Percentiles rank a stretch among this genome's conserved stretches.
Conservation (phyloP, 2,888 invertebrate genomes). For the Helleia helle region DNA sequence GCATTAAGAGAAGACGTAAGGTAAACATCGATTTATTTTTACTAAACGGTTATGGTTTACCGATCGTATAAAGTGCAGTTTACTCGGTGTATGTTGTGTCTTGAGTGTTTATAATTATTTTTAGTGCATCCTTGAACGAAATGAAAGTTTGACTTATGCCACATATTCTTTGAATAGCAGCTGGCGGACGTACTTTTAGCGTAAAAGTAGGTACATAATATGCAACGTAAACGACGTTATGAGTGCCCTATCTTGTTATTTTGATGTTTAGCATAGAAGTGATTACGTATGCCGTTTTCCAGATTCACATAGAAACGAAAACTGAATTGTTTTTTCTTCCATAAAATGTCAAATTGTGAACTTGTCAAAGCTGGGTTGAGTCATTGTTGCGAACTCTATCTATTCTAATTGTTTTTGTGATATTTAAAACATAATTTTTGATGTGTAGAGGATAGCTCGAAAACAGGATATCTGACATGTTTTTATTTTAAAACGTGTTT, state of each 20-base stretch:
- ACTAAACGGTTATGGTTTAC: constrained; percentile 48
- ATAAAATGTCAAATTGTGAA: constrained; percentile 67
- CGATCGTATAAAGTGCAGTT: constrained; percentile 36
- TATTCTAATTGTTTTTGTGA: constrained; percentile 20
- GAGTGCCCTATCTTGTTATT: constrained; percentile 37
- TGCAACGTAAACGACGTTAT: constrained; percentile 49
- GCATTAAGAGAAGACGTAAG: constrained; percentile 72
- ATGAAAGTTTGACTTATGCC: constrained; percentile 75
- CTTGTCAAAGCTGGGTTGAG: constrained; percentile 72
- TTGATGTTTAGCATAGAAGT: constrained; percentile 30
- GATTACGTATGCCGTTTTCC: constrained; percentile 32
- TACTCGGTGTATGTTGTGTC: constrained; percentile 34
- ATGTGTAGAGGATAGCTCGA: neutral
- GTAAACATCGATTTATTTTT: constrained; percentile 75
- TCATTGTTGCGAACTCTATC: constrained; percentile 59
- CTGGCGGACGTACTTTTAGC: constrained; percentile 67
- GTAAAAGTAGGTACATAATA: constrained; percentile 54
- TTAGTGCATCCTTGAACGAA: constrained; percentile 72
- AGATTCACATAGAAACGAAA: constrained; percentile 38
- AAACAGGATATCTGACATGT: neutral
- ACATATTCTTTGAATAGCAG: constrained; percentile 75
- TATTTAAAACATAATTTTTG: neutral
- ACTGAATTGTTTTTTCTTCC: constrained; percentile 57
- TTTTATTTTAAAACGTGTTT: neutral
- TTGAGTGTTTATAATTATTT: constrained; percentile 66